Evolutionary conservation across 2,797 vertebrate species (phyloP), one percentile per base, ranked within the genome.

Genomic region (Gorsachius magnificus): DNA sequence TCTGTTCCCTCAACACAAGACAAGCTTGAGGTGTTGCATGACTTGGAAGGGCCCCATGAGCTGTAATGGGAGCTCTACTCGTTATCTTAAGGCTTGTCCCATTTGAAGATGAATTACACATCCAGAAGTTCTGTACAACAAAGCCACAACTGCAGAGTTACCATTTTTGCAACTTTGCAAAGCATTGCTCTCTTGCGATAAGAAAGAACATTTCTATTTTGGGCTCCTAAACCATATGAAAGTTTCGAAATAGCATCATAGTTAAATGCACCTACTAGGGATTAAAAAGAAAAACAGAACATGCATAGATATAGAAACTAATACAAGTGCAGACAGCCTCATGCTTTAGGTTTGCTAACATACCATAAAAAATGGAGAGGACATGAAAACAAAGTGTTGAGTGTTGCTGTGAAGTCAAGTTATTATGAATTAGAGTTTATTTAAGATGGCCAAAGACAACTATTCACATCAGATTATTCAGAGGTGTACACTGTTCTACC

Each of bases 151-250:
- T 77, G 64, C 64, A 92, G 35, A 87, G 26, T 75, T 85, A 66
- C 41, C 20, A 51, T 51, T 35, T 95, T 86, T 71, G n/a, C 41
- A 84, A 26, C 17, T 76, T 57, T 90, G 71, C 71, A 94, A 95
- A 93, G 11, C 13, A 53, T 46, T 87, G 60, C 66, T 54, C 16
- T 87, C 17, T 57, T 85, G 57, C 0, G 0, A 64, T 65, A 90
- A 83, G 74, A 76, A 91, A 64, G 45, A 78, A 63, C 50, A 78
- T 80, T 89, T 95, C 68, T 93, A 68, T 87, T 91, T 74, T 66
- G 36, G 45, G 57, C 58, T 89, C 45, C 61, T 89, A 88, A 87
- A 81, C 28, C 75, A 89, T 28, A 89, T 0, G 79, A 87, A 92
- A 91, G 75, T 85, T 95, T 94, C 9, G 38, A 93, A 96, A 92